Base-by-base conservation (phyloP, 2,113 vertebrate species). In the Mirza zaza region DNA sequence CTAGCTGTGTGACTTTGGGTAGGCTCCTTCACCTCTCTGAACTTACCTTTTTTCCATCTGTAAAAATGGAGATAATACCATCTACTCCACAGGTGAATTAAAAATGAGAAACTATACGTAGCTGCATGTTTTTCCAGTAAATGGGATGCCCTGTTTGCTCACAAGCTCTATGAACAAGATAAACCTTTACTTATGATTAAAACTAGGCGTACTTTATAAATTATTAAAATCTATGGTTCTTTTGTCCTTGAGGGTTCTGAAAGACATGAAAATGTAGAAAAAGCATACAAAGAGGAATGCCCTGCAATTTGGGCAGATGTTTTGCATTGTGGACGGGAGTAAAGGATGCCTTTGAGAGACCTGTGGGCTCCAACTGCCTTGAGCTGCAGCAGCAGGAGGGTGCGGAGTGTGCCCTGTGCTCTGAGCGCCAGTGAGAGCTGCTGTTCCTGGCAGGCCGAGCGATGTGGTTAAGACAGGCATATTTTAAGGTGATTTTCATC, bases 11-110 rank as follows among this genome's bases (percentile, higher is more conserved):
- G 83, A 81, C 39, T 83, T 92, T 45, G 18, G 15, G 57, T 91
- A 76, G 79, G 17, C 70, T 87, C 15, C 36, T 95, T 96, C n/a
- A 65, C 73, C 21, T 97, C 76, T 95, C 89, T 97, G 93, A 88
- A 68, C 63, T 77, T 92, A 20, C 10, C 17, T 67, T 96, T 94
- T 92, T 45, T n/a, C n/a, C 15, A 8, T 95, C 39, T 71, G 0
- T 36, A 13, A 93, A 81, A 81, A 86, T 94, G 82, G 50, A 77
- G 68, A 34, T 94, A 63, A 61, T 91, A 42, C 6, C 11, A 18
- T 68, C 36, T 95, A 73, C 23, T 63, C 29, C 18, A 21, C 25
- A 61, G 89, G n/a, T 79, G 13, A 76, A 79, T 87, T 84, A 92
- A 88, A 92, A 85, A 32, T 65, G 29, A 94, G 76, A n/a, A 80